A percentile compares a stretch with the other conserved stretches of the same genome.
Evolutionary conservation across 2,888 invertebrate species (phyloP).

Genomic region (Habrosyne pyritoides): DNA sequence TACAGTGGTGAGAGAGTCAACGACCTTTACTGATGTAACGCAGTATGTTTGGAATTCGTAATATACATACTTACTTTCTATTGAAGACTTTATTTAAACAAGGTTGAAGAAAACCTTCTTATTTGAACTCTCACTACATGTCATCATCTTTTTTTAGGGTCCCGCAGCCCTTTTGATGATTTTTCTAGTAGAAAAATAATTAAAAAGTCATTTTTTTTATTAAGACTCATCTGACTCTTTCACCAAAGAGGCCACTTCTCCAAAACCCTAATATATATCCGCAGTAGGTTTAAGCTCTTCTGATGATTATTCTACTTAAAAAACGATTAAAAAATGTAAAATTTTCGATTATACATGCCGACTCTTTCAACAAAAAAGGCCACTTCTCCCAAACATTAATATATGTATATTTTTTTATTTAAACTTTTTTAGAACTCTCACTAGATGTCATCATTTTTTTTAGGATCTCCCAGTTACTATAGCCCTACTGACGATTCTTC

Average conservation of each 20-base stretch:
- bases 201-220: background rate
- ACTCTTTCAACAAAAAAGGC: too few species aligned
- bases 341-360: too few species aligned
- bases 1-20: background rate
- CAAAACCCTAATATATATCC: too few species aligned
- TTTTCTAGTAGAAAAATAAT: too few species aligned
- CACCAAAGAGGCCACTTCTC: too few species aligned
- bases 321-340: too few species aligned
- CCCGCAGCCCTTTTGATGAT: background rate
- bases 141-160: background rate
- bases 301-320: too few species aligned
- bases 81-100: slow-evolving; percentile 1
- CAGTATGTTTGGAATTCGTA: background rate
- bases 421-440: background rate
- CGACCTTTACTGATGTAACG: background rate
- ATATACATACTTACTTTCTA: background rate
- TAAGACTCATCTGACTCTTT: too few species aligned
- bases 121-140: background rate
- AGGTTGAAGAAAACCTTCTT: background rate
- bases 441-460: background rate
- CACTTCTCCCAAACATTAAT: too few species aligned
- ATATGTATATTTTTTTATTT: too few species aligned
- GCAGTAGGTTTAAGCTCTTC: too few species aligned
- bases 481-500: too few species aligned
- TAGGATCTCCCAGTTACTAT: background rate